Percentiles rank a stretch among this genome's conserved stretches.
These are phyloP conservation scores for Temnothorax longispinosus DNA, from an alignment of 1,140 invertebrate genomes.

Conservation along the genomic window DNA sequence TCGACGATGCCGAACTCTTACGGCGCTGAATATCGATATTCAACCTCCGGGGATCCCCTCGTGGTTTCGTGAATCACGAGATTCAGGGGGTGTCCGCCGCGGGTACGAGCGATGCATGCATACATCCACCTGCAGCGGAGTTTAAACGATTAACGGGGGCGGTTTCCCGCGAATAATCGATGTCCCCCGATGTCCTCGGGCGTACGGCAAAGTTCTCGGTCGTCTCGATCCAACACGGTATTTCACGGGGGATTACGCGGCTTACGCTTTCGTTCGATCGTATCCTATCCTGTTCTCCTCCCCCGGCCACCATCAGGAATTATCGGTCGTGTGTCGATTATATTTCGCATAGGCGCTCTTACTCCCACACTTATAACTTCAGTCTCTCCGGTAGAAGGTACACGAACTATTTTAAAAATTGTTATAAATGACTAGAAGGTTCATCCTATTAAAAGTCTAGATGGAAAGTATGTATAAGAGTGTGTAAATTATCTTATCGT, in stretches of 20 bases:
- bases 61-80: conserved; percentile 71
- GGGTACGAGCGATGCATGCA: conserved; percentile 30
- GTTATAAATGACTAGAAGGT: background rate
- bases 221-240: conserved; percentile 77
- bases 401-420: background rate
- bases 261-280: conserved; percentile 81
- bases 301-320: conserved; percentile 58
- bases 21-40: conserved; percentile 59
- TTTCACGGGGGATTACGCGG: conserved; percentile 81
- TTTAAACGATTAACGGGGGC: conserved; percentile 80
- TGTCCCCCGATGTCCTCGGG: conserved; percentile 76
- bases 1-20: conserved; percentile 44
- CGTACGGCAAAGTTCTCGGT: conserved; percentile 79
- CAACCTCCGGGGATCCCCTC: conserved; percentile 25
- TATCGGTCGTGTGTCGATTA: conserved; percentile 70
- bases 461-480: background rate
- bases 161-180: conserved; percentile 83
- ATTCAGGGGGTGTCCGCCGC: conserved; percentile 62
- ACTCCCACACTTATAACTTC: conserved; percentile 47
- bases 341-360: conserved; percentile 63
- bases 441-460: background rate
- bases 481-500: background rate
- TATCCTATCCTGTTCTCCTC: conserved; percentile 23
- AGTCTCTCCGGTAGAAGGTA: background rate
- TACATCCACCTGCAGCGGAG: conserved; percentile 68